phyloP scores from a whole-genome alignment of 2,888 invertebrate species.

The Physocephala rufipes region DNA sequence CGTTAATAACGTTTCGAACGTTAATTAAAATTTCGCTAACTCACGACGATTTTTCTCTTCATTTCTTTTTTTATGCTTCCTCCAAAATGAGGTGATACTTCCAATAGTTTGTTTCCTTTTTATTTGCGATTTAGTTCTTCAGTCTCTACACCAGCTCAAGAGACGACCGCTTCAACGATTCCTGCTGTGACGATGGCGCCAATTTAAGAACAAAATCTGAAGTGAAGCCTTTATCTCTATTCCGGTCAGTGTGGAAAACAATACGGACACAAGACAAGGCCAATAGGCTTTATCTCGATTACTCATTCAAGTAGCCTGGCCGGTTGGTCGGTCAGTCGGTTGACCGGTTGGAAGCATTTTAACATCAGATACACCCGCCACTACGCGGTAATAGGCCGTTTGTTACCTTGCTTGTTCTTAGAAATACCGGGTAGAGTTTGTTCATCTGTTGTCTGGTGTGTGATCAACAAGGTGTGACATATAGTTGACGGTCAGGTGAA shows the following conservation, averaged over 20 bases:
- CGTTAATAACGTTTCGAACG: too few species aligned
- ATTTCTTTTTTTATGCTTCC: not conserved
- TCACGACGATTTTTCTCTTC: not conserved
- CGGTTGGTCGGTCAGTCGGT: too few species aligned
- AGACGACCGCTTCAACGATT: conserved; percentile 36
- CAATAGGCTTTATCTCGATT: not conserved
- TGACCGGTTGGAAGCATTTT: not conserved
- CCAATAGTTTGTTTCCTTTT: not conserved
- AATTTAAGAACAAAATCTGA: conserved; percentile 25
- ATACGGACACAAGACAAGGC: not conserved
- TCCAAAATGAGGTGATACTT: not conserved
- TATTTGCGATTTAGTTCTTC: not conserved
- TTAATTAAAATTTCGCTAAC: too few species aligned
- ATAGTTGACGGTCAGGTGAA: not conserved
- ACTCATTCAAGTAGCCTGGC: not conserved
- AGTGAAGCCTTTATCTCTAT: conserved; percentile 37
- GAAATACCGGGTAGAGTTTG: not conserved
- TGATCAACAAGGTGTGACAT: conserved; percentile 12
- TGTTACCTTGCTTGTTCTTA: too few species aligned
- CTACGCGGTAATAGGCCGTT: not conserved
- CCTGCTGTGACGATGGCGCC: conserved; percentile 45
- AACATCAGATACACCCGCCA: not conserved
- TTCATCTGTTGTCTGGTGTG: not conserved
- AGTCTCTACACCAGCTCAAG: not conserved
- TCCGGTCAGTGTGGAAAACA: conserved; percentile 2